Percentiles rank a stretch among this genome's conserved stretches.
phyloP scores from a whole-genome alignment of 2,113 vertebrate species.

The Malurus elegans region DNA sequence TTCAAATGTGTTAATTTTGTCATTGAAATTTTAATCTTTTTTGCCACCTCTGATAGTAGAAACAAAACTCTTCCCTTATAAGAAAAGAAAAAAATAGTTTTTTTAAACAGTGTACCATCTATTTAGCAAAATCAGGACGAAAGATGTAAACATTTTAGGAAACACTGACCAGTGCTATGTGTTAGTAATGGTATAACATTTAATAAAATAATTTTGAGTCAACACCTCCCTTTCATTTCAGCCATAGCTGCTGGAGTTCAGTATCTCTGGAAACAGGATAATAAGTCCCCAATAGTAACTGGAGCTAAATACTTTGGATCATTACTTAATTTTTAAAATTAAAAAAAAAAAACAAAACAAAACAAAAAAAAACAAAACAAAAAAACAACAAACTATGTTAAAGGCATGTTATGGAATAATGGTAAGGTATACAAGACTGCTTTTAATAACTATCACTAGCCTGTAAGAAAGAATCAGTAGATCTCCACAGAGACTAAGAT shows the following conservation, averaged over 20 bases:
- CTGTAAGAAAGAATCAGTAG: neutral
- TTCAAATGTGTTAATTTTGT: neutral
- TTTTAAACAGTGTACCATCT: neutral
- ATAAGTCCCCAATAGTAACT: neutral
- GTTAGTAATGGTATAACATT: neutral
- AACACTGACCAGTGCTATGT: neutral
- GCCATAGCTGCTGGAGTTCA: neutral
- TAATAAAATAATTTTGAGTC: neutral
- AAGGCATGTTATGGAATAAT: neutral
- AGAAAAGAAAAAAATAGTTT: neutral
- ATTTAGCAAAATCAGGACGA: neutral
- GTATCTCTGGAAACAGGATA: neutral
- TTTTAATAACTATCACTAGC: neutral
- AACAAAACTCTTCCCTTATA: neutral
- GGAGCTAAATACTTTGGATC: neutral
- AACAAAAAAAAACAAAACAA: neutral
- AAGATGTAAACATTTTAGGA: neutral
- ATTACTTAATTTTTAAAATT: neutral
- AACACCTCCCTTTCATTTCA: neutral
- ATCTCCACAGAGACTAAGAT: neutral
- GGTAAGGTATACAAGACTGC: neutral
- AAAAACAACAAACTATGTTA: neutral
- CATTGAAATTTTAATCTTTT: neutral
- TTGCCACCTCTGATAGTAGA: neutral
- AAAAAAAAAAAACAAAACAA: neutral